Conservation (phyloP, 2,888 invertebrate species). For the Ophion ellenae region DNA sequence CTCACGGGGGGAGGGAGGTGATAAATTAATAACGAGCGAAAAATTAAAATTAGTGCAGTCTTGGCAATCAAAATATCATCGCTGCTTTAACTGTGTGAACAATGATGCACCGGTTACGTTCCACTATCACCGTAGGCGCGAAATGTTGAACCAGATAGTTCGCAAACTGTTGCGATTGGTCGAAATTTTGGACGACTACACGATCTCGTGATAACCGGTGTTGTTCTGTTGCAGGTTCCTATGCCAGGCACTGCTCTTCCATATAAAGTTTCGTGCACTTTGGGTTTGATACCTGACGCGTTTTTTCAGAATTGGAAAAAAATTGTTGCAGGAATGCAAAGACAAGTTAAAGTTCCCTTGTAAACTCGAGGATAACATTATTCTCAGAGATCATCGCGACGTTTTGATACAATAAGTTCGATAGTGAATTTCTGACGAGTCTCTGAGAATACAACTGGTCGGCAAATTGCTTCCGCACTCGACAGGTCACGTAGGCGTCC, state of each 20-base stretch:
- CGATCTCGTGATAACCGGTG: background rate
- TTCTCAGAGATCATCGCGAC: no score
- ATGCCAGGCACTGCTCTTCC: no score
- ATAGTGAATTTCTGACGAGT: no score
- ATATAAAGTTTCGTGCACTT: no score
- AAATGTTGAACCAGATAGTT: no score
- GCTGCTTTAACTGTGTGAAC: no score
- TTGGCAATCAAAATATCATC: slow-evolving; percentile 11
- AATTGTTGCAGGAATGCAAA: background rate
- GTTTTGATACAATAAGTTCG: no score
- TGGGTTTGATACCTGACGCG: background rate
- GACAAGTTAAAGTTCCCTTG: background rate
- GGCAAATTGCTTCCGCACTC: no score
- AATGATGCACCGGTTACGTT: background rate
- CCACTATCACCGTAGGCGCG: no score
- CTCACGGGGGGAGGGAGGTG: background rate
- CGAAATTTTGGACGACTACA: background rate
- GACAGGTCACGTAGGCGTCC: no score
- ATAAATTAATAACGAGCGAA: slow-evolving; percentile 54
- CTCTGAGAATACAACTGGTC: no score
- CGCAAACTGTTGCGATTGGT: background rate
- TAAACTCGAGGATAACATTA: background rate
- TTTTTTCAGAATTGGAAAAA: background rate
- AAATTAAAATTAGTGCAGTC: slow-evolving; percentile 52
- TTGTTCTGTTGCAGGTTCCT: background rate